These are phyloP conservation scores for Euphonia xanthogaster DNA, from an alignment of 2,797 vertebrate species.

Conservation along the genomic window DNA sequence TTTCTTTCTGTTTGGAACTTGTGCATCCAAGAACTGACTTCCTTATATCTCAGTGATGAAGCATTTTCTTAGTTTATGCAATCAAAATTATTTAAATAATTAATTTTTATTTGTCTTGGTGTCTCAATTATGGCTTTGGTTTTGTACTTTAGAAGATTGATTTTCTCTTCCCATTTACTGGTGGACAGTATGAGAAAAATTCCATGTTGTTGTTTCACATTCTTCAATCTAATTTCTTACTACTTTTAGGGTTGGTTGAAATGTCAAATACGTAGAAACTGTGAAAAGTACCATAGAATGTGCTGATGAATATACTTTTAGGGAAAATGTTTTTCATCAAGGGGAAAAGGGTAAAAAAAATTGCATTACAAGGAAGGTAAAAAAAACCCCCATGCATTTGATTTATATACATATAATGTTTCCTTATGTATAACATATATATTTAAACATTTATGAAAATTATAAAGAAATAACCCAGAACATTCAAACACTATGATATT, in stretches of 20 bases:
- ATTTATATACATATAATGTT: slow-evolving; percentile 54
- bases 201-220: background rate
- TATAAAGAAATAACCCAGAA: slow-evolving; percentile 41
- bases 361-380: background rate
- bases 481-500: slow-evolving; percentile 37
- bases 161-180: background rate
- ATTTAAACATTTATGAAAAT: slow-evolving; percentile 36
- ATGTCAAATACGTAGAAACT: slow-evolving; percentile 64
- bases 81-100: background rate
- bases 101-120: background rate
- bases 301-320: slow-evolving; percentile 21
- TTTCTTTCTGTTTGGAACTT: background rate
- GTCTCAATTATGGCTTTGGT: background rate
- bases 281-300: slow-evolving; percentile 54
- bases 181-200: background rate
- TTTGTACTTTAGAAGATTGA: background rate
- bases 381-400: background rate
- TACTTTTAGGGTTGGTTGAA: slow-evolving; percentile 52
- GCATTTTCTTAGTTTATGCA: background rate
- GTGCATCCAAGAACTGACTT: background rate
- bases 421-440: slow-evolving; percentile 46
- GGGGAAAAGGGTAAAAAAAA: background rate
- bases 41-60: background rate
- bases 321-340: slow-evolving; percentile 69
- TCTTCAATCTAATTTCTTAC: slow-evolving; percentile 19